Evolutionary conservation across 2,797 vertebrate species (phyloP).

Genomic region (Acanthornis magna): DNA sequence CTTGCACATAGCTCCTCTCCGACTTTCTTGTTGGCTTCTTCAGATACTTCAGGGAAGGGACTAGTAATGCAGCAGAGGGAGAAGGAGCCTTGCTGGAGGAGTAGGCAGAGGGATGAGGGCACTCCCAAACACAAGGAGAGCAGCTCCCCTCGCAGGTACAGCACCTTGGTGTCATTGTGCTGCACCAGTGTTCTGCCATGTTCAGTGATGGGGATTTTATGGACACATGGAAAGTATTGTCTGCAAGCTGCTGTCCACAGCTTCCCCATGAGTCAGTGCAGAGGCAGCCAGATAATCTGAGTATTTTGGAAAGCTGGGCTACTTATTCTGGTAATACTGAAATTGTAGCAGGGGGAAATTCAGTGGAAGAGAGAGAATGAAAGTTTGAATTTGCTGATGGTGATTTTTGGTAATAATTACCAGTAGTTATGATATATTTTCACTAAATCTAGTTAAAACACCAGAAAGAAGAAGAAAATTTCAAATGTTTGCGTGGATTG

Average conservation of each 20-base stretch:
- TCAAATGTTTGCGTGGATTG: background rate
- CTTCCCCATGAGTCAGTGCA: background rate
- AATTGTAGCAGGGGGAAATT: background rate
- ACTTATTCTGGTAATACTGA: background rate
- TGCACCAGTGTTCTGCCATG: background rate
- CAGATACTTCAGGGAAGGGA: background rate
- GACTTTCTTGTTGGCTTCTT: background rate
- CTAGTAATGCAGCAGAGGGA: background rate
- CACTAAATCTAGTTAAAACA: background rate
- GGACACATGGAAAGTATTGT: background rate
- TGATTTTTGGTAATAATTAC: background rate
- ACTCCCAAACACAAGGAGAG: background rate
- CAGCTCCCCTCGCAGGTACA: background rate
- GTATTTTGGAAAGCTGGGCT: background rate
- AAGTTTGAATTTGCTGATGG: background rate
- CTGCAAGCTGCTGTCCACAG: background rate
- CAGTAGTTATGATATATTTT: background rate
- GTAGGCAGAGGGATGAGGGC: background rate
- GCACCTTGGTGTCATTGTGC: fast-evolving
- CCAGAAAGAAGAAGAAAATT: background rate
- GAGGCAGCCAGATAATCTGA: background rate
- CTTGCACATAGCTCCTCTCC: background rate
- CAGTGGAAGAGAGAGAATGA: background rate
- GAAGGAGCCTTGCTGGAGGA: background rate
- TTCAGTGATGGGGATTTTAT: background rate